Base-by-base conservation (phyloP, 2,113 vertebrate genomes). In the Redunca redunca region DNA sequence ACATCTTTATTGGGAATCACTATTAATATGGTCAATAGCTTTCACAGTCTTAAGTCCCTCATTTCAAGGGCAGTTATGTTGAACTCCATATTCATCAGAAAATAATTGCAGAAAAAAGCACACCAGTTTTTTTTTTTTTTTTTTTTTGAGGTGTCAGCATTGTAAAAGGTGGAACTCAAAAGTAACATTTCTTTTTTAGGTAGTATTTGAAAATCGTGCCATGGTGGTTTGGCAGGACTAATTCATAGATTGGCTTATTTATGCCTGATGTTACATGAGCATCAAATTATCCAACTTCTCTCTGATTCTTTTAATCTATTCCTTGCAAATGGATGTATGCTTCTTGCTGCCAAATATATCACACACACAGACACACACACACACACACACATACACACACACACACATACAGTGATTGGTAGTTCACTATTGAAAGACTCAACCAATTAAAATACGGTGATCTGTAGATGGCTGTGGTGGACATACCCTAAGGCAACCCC, bases 11-110 rank as follows among this genome's bases (percentile, higher is more conserved):
- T 88, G 83, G 60, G 77, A 96, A 95, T 90, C 71, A 71, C 83
- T 50, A 91, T 96, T 91, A 89, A 43, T 46, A 36, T 67, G 74
- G 30, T 30, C 50, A 74, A 96, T 91, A 84, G 71, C 80, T 94
- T 88, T 93, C 83, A 87, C 46, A 58, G 81, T 62, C 62, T 93
- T 94, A 95, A 95, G 87, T 84, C 89, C 83, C 43, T 89, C 83
- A 95, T 96, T 96, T 96, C 83, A 93, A 95, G 71, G 93, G 89
- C 67, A 97, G 78, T 94, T 90, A 83, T 83, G 36, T 91, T 94
- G 50, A 30, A 91, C 71, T 91, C 77, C 85, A 36, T 71, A 87
- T 82, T 94, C 52, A 85, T 90, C 77, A 87, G 91, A 88, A 94
- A 94, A 94, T 74, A 78, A 95, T 53, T 97, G 30, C 36, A 88